phyloP scores from a whole-genome alignment of 2,797 vertebrate species.

The Urophycis tenuis region DNA sequence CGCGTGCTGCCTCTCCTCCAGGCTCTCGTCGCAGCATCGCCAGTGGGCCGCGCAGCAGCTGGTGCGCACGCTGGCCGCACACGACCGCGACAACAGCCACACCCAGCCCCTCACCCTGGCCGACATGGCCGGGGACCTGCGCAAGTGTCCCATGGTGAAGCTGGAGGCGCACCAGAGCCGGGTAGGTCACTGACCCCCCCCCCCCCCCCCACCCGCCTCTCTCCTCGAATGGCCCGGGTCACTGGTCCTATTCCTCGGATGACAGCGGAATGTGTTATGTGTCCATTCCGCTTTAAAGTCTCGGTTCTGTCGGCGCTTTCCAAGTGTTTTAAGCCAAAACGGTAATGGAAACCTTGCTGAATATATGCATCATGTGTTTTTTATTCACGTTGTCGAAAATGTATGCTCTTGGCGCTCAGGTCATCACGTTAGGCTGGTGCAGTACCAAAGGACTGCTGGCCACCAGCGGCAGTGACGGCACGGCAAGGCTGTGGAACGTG shows the following conservation, averaged over 20 bases:
- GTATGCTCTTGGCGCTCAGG: constrained; percentile 61
- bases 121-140: constrained; percentile 92
- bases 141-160: constrained; percentile 90
- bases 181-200: constrained; percentile 57
- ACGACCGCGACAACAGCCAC: constrained; percentile 96
- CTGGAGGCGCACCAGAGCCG: constrained; percentile 95
- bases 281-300: too few species aligned
- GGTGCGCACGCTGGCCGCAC: constrained; percentile 90
- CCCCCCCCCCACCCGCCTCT: too few species aligned
- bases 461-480: constrained; percentile 92
- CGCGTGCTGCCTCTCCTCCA: constrained; percentile 94
- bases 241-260: neutral
- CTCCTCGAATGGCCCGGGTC: too few species aligned
- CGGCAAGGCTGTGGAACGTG: constrained; percentile 91
- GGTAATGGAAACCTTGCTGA: too few species aligned
- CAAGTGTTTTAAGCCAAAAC: too few species aligned
- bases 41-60: constrained; percentile 98
- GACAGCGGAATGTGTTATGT: too few species aligned
- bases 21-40: constrained; percentile 94
- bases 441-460: constrained; percentile 87
- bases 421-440: constrained; percentile 90
- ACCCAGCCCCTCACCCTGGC: constrained; percentile 86
- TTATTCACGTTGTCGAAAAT: neutral
- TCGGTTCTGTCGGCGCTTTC: too few species aligned
- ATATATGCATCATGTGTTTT: too few species aligned